Percentiles rank a stretch among this genome's conserved stretches.
Evolutionary conservation across 2,888 invertebrate genomes (phyloP).

Genomic region (Chesias legatella): DNA sequence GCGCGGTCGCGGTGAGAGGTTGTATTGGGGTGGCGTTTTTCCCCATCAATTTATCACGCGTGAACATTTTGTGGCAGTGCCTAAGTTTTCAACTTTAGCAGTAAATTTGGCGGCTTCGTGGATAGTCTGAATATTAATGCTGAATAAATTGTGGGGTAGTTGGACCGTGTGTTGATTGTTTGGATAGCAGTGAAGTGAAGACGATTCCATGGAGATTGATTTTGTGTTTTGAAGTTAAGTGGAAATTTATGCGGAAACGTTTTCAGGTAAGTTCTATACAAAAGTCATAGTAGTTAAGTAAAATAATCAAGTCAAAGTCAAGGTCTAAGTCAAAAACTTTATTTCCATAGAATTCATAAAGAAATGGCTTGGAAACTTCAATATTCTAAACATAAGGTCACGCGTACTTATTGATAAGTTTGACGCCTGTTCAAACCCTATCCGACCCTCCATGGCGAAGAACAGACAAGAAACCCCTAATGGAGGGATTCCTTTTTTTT

Average conservation of each 20-base stretch:
- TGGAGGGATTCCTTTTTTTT: too few species aligned
- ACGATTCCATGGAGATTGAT: constrained; percentile 7
- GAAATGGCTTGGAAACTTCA: too few species aligned
- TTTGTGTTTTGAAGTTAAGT: constrained; percentile 6
- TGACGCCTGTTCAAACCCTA: too few species aligned
- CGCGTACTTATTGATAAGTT: too few species aligned
- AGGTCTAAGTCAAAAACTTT: too few species aligned
- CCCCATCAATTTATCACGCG: constrained; percentile 33
- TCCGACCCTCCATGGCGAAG: too few species aligned
- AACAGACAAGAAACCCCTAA: too few species aligned
- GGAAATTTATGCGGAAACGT: background rate
- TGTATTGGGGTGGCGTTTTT: constrained; percentile 34
- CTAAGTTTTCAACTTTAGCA: constrained; percentile 39
- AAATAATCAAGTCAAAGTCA: too few species aligned
- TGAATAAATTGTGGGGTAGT: constrained; percentile 13
- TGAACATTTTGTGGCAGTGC: constrained; percentile 38
- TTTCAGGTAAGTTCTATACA: constrained; percentile 2
- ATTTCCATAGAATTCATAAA: too few species aligned
- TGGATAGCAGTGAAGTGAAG: constrained; percentile 15
- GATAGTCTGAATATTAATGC: constrained; percentile 15
- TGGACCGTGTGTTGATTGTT: constrained; percentile 11
- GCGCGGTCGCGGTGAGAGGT: constrained; percentile 49
- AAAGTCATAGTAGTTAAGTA: too few species aligned
- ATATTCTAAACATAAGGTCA: too few species aligned
- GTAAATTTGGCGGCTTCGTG: constrained; percentile 1